Evolutionary conservation across 1,140 invertebrate genomes (phyloP), one percentile per base, ranked within the genome.

Genomic region (Trichomalopsis sarcophagae): DNA sequence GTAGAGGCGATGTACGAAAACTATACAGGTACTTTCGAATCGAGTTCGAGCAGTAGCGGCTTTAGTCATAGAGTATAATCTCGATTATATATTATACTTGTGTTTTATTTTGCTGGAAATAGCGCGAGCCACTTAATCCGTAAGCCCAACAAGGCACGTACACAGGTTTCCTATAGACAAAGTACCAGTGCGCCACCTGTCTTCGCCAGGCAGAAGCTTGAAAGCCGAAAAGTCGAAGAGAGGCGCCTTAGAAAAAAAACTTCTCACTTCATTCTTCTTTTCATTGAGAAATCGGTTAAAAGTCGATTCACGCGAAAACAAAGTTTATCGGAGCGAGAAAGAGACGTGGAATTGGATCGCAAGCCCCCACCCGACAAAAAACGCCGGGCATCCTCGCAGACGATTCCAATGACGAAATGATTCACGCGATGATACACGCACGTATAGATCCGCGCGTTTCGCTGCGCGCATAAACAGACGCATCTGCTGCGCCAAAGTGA

Each of bases 401-500:
- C 55, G 55, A n/a, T 62, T 62, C 40, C 74, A 76, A 17, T 76
- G 74, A 76, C 74, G 74, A 76, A 76, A 76, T 44, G 73, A 75
- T 75, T 75, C 73, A 44, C 40, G 9, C 74, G 74, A 76, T 40
- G 73, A 75, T 75, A 33, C 74, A 76, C 74, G 36, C 74, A 30
- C 2, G 21, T 44, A 36, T 44, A 47, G 14, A n/a, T 40, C 7
- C 21, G 10, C 27, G 73, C 73, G 21, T 75, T 75, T 75, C 36
- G 73, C 13, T 7, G 14, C 10, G 30, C 73, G 40, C 21, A 76
- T 40, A 76, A 40, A 44, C 33, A 76, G 14, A 76, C 30, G 33
- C 69, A 73, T 36, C 69, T 36, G 69, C 69, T 73, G 69, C 69
- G 69, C 33, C 27, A 5, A 62, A 62, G 21, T 73, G 69, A 73